Evolutionary conservation across 2,888 invertebrate species (phyloP), one percentile per base, ranked within the genome.

Genomic region (Choristoneura rosaceana): DNA sequence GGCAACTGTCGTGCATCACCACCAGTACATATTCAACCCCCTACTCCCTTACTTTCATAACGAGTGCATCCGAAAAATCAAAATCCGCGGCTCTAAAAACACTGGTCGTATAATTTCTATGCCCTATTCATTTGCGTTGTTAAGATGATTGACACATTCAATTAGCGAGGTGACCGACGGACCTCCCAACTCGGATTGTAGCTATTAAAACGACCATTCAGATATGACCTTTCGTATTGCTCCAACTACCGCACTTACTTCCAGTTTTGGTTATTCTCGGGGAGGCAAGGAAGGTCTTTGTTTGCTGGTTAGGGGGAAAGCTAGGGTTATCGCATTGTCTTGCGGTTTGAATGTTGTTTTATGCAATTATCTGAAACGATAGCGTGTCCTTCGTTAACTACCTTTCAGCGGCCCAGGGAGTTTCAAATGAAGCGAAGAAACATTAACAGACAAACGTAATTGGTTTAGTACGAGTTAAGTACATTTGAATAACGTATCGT

Each of bases 111-210:
- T 64, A 69, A 73, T 75, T 64, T 74, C 76, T 89, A 87, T 89
- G 88, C 90, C 87, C 91, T 90, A 92, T 93, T 94, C 91, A 93
- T 95, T 95, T 95, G 93, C 94, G 95, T 96, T 96, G 96, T 96
- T 96, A 96, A 95, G 94, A 95, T 96, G 96, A 96, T 96, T 96
- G 96, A 96, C 96, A 96, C 95, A 95, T 96, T 96, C 96, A 96
- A 96, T 96, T 96, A 96, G 96, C 91, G 89, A 92, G 93, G 94
- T 95, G 95, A 95, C 95, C 94, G 94, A 86, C 89, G 90, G 93
- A 95, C 94, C 94, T 94, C 94, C 94, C 94, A 94, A 87, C 92
- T 87, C 80, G 88, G 89, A 87, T 88, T 89, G 86, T 86, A 87
- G 86, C 87, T 84, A 88, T 87, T 87, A 86, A 85, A 78, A 34